A percentile compares a stretch with the other conserved stretches of the same genome.
Evolutionary conservation across 2,888 invertebrate genomes (phyloP).

Genomic region (Eupeodes latifasciatus): DNA sequence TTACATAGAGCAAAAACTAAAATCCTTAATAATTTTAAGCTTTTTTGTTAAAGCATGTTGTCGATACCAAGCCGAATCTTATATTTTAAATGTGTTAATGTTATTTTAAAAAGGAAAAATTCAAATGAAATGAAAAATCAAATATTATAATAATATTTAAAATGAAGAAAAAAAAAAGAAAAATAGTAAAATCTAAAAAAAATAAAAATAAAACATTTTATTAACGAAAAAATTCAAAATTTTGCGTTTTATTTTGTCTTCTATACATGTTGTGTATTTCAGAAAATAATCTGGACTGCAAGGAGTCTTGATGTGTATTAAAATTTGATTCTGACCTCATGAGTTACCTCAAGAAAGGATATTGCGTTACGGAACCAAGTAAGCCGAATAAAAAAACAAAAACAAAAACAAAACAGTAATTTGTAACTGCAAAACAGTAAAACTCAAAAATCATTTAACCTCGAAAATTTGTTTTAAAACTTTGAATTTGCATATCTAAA

Average conservation of each 20-base stretch:
- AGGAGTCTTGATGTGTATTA: no score
- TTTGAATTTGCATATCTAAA: no score
- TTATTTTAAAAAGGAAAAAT: constrained; percentile 76
- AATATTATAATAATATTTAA: constrained; percentile 77
- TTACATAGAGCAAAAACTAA: constrained; percentile 74
- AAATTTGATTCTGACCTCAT: no score
- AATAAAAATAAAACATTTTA: constrained; percentile 75
- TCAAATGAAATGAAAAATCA: constrained; percentile 76
- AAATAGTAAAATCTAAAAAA: constrained; percentile 66
- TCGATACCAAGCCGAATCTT: constrained; percentile 77
- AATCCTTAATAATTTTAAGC: constrained; percentile 76
- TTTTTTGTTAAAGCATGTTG: constrained; percentile 77
- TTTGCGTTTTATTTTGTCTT: constrained; percentile 6
- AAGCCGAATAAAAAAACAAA: no score
- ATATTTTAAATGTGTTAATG: constrained; percentile 77
- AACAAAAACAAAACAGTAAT: no score
- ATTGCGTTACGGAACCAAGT: no score
- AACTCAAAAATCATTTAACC: no score
- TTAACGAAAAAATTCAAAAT: constrained; percentile 73
- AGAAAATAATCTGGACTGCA: no score
- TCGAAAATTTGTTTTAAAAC: no score
- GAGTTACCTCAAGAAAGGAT: no score
- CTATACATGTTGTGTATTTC: no score
- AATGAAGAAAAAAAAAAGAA: constrained; percentile 78
- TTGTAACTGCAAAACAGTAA: no score